Percentiles rank a stretch among this genome's conserved stretches.
Evolutionary conservation across 37 sponge, comb jelly and placozoan genomes (phyloP).

Genomic region (Spongilla lacustris): DNA sequence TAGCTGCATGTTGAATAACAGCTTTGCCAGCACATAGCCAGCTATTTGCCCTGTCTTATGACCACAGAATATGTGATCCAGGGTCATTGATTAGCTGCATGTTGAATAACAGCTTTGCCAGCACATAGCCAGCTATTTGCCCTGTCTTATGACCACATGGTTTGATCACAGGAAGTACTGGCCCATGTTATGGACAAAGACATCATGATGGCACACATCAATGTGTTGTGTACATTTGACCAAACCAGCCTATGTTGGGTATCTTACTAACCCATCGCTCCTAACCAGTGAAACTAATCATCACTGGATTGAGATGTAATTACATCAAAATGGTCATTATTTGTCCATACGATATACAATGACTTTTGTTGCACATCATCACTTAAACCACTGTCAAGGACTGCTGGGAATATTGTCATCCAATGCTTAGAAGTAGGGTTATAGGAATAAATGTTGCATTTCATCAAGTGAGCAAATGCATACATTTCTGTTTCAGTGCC

Average conservation of each 20-base stretch:
- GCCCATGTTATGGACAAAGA: constrained; percentile 1
- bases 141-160: background rate
- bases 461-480: background rate
- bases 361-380: background rate
- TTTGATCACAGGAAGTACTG: background rate
- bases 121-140: background rate
- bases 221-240: background rate
- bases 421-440: background rate
- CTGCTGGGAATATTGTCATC: background rate
- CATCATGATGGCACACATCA: background rate
- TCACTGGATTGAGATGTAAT: background rate
- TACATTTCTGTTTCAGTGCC: background rate
- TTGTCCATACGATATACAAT: background rate
- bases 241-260: background rate
- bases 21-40: background rate
- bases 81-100: background rate
- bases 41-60: background rate
- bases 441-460: background rate
- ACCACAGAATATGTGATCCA: background rate
- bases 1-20: background rate
- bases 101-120: constrained; percentile 1
- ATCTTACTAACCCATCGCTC: background rate
- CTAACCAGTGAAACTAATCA: background rate
- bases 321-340: background rate
- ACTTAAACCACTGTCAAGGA: background rate